Base-by-base conservation (phyloP, 2,888 invertebrate species). In the Leucophora obtusa region DNA sequence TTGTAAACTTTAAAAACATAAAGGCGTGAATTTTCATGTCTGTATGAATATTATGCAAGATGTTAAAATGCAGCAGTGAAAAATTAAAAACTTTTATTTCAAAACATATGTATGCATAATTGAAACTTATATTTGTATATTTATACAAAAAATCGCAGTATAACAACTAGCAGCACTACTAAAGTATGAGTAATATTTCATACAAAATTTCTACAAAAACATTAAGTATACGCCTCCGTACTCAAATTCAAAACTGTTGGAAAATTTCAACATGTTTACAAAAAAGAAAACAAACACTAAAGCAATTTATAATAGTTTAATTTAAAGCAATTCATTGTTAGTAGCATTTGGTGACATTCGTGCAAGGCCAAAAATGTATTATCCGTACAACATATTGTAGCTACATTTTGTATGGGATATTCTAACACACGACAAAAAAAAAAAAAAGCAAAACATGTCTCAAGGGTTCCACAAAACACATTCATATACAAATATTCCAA, bases 1-100 rank as follows among this genome's bases (percentile, higher is more conserved):
- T 35, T 63, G 59, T 3, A 62, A 71, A 62, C 68, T 54, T 68
- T 53, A 38, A 7, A 28, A 80, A 47, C 60, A 58, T 43, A 43
- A 73, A 65, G 76, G 72, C 76, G 76, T 72, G 76, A 76, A 80
- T 76, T 65, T 76, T 38, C 72, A 58, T 66, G 62, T 62, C 38
- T 47, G 56, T 38, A 38, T 65, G 70, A 60, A 66, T 58, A 33
- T 72, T 81, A 35, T 54, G 21, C 71, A 75, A 11, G 60, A 58
- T 56, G 53, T 11, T 71, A 47, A 63, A 76, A 59, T 11, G 21
- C 66, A 69, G 47, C 47, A 56, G 62, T 60, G 18, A 56, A 78
- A 78, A 21, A 68, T 38, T 68, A 18, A 62, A 68, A 73, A 78
- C 21, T 65, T 68, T 8, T 38, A 35, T 50, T 60, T 43, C 10